Conservation (phyloP, 2,113 vertebrate genomes). For the Cnemophilus loriae region DNA sequence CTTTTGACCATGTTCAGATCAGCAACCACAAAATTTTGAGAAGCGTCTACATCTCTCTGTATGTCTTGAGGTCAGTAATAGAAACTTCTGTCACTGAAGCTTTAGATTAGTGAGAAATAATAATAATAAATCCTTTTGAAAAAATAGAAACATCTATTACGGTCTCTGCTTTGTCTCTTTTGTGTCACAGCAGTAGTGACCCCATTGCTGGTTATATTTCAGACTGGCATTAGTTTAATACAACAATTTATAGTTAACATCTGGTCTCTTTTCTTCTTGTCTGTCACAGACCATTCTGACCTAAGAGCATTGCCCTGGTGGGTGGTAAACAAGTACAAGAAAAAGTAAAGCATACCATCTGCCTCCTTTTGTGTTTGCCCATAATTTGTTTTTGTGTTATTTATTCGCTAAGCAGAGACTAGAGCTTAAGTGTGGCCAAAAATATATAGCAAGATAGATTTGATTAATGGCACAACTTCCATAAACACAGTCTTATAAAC, state of each 20-base stretch:
- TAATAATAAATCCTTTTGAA: background rate
- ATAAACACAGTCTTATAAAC: background rate
- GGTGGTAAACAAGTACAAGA: slow-evolving; percentile 9
- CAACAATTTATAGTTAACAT: background rate
- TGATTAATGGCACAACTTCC: background rate
- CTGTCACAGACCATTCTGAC: slow-evolving; percentile 3
- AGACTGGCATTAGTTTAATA: background rate
- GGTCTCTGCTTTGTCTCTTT: background rate
- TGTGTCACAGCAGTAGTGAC: background rate
- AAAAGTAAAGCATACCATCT: slow-evolving; percentile 20
- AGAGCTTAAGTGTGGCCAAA: background rate
- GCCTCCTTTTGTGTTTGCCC: background rate
- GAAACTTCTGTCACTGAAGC: background rate
- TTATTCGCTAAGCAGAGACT: background rate
- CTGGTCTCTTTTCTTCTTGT: background rate
- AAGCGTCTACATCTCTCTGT: background rate
- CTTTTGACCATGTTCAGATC: background rate
- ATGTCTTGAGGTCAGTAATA: background rate
- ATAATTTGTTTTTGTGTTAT: background rate
- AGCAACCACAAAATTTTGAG: background rate
- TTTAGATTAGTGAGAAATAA: background rate
- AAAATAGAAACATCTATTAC: background rate
- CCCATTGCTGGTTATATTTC: background rate
- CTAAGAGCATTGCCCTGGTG: background rate
- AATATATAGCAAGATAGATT: background rate